Evolutionary conservation across 2,797 vertebrate genomes (phyloP).

Genomic region (Mycteria americana): DNA sequence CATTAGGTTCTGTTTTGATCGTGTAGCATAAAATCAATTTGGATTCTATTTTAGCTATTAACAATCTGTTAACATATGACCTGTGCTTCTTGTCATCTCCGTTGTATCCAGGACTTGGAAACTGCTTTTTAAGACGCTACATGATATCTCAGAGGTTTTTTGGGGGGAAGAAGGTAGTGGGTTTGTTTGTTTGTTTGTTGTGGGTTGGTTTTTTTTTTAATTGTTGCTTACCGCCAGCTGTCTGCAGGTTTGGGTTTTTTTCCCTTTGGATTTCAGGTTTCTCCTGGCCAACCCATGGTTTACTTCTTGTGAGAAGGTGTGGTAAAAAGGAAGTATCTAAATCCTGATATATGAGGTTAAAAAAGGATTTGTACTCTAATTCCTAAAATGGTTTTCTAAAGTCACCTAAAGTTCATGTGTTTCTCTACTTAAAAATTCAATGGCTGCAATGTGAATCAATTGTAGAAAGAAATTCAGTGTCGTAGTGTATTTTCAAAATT

Average conservation of each 20-base stretch:
- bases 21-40: neutral
- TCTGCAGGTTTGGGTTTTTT: neutral
- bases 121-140: neutral
- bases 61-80: neutral
- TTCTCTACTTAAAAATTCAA: neutral
- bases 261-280: neutral
- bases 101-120: neutral
- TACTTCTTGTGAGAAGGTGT: neutral
- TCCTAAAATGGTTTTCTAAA: neutral
- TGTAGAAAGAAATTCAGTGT: neutral
- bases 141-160: neutral
- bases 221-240: neutral
- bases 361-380: neutral
- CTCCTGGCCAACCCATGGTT: neutral
- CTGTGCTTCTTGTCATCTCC: neutral
- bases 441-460: neutral
- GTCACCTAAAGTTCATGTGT: neutral
- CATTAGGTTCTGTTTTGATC: neutral
- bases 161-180: neutral
- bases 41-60: neutral
- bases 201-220: neutral
- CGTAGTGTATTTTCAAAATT: neutral
- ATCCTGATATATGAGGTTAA: neutral
- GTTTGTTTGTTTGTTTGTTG: no score
- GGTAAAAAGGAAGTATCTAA: neutral